phyloP scores from a whole-genome alignment of 2,888 invertebrate species.

The Trichopria drosophilae region DNA sequence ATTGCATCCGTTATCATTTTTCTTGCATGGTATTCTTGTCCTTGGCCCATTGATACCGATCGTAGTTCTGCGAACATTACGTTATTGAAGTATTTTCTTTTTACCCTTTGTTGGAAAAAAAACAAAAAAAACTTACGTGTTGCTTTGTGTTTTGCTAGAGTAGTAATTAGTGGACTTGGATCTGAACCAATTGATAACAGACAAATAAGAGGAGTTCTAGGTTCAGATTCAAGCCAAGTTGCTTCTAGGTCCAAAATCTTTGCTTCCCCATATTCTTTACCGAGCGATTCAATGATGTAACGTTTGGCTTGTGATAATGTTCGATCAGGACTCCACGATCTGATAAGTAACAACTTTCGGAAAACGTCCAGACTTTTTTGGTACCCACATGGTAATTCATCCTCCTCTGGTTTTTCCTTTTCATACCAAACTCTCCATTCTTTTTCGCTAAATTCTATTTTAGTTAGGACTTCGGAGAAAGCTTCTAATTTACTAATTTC shows the following conservation, averaged over 20 bases:
- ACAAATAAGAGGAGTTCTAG: constrained; percentile 85
- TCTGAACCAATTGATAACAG: constrained; percentile 94
- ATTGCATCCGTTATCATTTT: constrained; percentile 80
- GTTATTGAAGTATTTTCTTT: constrained; percentile 3
- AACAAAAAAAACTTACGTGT: constrained; percentile 66
- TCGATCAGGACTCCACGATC: constrained; percentile 94
- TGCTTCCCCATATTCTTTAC: constrained; percentile 86
- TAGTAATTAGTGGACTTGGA: constrained; percentile 91
- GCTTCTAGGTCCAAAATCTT: constrained; percentile 88
- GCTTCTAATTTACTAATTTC: constrained; percentile 84
- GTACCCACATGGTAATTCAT: constrained; percentile 88
- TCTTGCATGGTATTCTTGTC: constrained; percentile 86
- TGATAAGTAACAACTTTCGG: constrained; percentile 78
- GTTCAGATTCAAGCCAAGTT: constrained; percentile 88
- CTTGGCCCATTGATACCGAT: constrained; percentile 97
- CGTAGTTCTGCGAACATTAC: constrained; percentile 65
- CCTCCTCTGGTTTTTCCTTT: constrained; percentile 89
- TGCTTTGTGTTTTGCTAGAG: constrained; percentile 82
- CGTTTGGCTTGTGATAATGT: constrained; percentile 90
- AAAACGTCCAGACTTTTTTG: constrained; percentile 85
- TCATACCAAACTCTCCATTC: constrained; percentile 93
- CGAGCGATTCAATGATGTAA: constrained; percentile 88
- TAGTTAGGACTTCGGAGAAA: constrained; percentile 77
- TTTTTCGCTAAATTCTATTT: constrained; percentile 81
- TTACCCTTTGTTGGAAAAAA: constrained; percentile 5